Conservation (phyloP, 2,797 vertebrate genomes). For the Argya squamiceps region DNA sequence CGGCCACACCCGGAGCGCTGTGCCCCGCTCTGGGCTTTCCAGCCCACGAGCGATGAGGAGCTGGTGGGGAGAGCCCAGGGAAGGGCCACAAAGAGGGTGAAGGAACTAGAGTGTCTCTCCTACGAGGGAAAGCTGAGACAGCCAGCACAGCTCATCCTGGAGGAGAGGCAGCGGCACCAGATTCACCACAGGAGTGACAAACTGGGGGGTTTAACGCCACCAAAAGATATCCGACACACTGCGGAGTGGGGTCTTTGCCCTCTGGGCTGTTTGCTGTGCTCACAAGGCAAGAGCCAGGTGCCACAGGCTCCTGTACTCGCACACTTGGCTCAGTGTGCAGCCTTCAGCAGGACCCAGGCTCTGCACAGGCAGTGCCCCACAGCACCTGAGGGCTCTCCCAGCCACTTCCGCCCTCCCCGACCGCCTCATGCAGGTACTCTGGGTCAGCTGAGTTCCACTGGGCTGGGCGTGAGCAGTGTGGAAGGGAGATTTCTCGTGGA, state of each 20-base stretch:
- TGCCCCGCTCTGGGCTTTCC: neutral
- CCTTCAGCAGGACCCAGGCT: neutral
- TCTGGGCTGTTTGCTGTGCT: neutral
- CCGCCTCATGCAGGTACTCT: fast-evolving
- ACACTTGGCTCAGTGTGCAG: neutral
- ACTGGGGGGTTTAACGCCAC: neutral
- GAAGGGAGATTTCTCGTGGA: neutral
- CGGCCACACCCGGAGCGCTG: neutral
- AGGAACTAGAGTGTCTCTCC: neutral
- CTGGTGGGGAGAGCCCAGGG: neutral
- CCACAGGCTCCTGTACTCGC: neutral
- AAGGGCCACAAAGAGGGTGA: neutral
- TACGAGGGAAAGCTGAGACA: neutral
- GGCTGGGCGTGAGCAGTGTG: no score
- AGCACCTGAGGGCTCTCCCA: neutral
- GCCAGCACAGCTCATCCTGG: neutral
- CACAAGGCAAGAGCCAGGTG: neutral
- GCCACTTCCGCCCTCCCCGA: no score
- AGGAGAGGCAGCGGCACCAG: no score
- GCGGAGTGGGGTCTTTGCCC: no score
- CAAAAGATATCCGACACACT: fast-evolving
- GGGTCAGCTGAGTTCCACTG: neutral
- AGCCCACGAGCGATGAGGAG: neutral
- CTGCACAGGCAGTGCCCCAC: neutral
- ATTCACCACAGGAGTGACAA: no score